phyloP scores from a whole-genome alignment of 1,140 invertebrate genomes.

The Hydropsyche tenuis region DNA sequence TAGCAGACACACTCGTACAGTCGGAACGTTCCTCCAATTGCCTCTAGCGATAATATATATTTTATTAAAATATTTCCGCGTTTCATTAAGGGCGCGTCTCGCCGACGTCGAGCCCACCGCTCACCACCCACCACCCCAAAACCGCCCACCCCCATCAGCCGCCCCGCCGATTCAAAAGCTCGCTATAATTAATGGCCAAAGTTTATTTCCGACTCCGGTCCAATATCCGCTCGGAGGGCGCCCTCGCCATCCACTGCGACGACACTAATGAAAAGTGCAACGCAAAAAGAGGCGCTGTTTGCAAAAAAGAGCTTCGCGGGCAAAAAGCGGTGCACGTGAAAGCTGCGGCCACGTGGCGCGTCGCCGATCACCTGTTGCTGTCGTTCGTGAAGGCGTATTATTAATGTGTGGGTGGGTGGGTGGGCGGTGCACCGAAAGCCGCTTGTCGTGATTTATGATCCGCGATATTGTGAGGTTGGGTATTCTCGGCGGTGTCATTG shows the following conservation, averaged over 20 bases:
- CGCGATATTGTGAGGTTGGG: no score
- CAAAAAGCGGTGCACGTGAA: no score
- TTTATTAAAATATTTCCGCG: constrained; percentile 45
- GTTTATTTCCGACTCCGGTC: constrained; percentile 42
- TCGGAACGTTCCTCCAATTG: no score
- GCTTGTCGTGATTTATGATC: no score
- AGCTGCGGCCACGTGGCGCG: neutral
- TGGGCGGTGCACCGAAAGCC: no score
- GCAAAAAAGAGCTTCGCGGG: no score
- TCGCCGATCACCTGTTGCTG: neutral
- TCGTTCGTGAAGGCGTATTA: constrained; percentile 8
- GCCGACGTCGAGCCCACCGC: neutral
- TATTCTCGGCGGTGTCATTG: no score
- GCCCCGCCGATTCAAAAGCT: constrained; percentile 43
- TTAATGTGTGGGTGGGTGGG: neutral
- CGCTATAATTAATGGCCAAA: constrained; percentile 48
- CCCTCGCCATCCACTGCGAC: no score
- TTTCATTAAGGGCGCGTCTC: constrained; percentile 40
- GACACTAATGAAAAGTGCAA: no score
- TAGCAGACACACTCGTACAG: no score
- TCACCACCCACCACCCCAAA: constrained; percentile 29
- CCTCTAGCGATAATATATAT: constrained; percentile 23
- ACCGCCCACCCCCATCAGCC: no score
- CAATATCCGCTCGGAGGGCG: constrained; percentile 34
- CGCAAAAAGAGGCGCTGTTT: no score